Evolutionary conservation across 1,140 invertebrate species (phyloP), one percentile per base, ranked within the genome.

Genomic region (Saxidomus purpurata): DNA sequence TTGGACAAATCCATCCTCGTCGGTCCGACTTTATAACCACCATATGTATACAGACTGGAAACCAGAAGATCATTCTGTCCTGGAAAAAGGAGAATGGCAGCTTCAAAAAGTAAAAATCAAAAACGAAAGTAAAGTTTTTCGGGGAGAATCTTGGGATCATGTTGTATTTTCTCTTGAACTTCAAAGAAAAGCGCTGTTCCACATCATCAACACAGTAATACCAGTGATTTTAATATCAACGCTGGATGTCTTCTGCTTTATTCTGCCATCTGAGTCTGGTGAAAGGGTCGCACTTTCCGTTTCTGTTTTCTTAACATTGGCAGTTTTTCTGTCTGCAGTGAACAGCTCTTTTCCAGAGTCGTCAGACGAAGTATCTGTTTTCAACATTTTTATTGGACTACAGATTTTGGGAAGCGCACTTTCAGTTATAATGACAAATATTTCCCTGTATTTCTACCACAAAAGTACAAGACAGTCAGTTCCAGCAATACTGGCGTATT

Each of bases 1-100:
- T 0, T 99, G 99, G 99, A 99, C 98, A 0, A 99, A 99, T 95
- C 38, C 47, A 4, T 31, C 36, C 8, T 69, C 38, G 8, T 67
- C 71, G 38, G 55, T 87, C 31, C 19, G 8, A 34, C 40, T 84
- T 2, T 17, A 36, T 22, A 87, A n/a, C 38, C 77, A 49, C 47
- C 13, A 25, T 40, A 25, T 34, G 67, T 22, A 25, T 43, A 25
- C 28, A 31, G 19, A 11, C 17, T 31, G 22, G 74, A 80, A 9
- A 36, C 34, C 15, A 59, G 63, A 43, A 36, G 43, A 38, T 25
- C 63, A 40, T 28, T 17, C 4, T 34, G 34, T 59, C 63, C 43
- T 61, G 19, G 86, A 52, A 76, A 81, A 67, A 52, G 82, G 83
- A 6, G 85, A 86, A 79, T 87, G 89, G 85, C 25, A 67, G 2